These are phyloP conservation scores for Apodemia zela DNA, from an alignment of 2,888 invertebrate genomes.

Conservation along the genomic window DNA sequence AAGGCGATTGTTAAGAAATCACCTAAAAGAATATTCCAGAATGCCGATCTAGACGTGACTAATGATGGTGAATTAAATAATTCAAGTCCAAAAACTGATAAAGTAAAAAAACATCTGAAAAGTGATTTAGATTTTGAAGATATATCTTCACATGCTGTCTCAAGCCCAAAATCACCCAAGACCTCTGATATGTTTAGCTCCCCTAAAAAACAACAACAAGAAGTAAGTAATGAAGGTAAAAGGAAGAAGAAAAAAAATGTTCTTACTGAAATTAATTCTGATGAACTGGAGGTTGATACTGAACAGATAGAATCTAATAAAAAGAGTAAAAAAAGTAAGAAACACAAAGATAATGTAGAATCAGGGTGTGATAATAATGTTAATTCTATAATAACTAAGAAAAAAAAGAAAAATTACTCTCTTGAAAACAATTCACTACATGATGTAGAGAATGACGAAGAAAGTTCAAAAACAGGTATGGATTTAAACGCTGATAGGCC, in stretches of 20 bases:
- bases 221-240: not conserved
- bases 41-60: conserved; percentile 54
- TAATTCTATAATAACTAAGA: not conserved
- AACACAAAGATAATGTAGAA: conserved; percentile 2
- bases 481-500: not conserved
- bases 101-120: conserved; percentile 66
- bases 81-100: conserved; percentile 58
- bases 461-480: not conserved
- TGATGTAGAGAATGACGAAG: not conserved
- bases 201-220: conserved; percentile 18
- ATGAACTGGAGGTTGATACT: not conserved
- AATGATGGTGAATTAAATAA: conserved; percentile 41
- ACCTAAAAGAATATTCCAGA: conserved; percentile 70
- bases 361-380: not conserved
- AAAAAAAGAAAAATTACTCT: not conserved
- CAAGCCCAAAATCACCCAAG: conserved; percentile 39
- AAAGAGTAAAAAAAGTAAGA: conserved; percentile 13
- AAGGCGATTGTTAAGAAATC: conserved; percentile 70
- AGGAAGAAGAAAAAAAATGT: conserved; percentile 22
- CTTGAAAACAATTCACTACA: not conserved
- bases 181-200: conserved; percentile 23
- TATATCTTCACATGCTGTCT: conserved; percentile 13
- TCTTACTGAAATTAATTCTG: not conserved
- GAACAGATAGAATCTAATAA: not conserved
- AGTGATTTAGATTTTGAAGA: conserved; percentile 47